These are phyloP conservation scores for Silvanus unidentatus DNA, from an alignment of 2,888 invertebrate species.

Conservation along the genomic window DNA sequence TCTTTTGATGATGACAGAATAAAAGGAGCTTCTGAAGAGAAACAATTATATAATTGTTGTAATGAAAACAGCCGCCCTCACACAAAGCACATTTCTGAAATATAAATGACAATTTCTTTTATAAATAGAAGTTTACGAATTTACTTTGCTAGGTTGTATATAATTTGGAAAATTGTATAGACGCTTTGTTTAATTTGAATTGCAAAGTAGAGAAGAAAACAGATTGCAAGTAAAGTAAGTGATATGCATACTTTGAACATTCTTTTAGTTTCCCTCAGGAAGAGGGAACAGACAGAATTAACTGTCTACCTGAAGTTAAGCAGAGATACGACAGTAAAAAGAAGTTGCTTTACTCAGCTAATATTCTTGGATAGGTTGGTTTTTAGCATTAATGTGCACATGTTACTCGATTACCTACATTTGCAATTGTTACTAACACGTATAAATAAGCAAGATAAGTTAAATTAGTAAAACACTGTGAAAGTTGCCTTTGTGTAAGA, in stretches of 20 bases:
- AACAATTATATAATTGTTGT: slow-evolving; percentile 1
- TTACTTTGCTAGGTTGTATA: slow-evolving; percentile 16
- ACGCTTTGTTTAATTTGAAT: slow-evolving; percentile 22
- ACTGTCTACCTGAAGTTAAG: too few species aligned
- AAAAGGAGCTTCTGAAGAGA: too few species aligned
- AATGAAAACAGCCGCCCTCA: slow-evolving; percentile 11
- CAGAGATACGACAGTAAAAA: too few species aligned
- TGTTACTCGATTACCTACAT: background rate
- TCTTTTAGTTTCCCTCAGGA: background rate
- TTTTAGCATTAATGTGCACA: too few species aligned
- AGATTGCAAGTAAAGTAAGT: slow-evolving; percentile 22
- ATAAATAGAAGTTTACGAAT: slow-evolving; percentile 11
- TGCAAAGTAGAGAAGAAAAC: slow-evolving; percentile 22
- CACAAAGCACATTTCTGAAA: too few species aligned
- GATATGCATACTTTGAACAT: slow-evolving; percentile 12
- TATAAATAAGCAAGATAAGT: background rate
- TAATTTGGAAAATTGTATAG: slow-evolving; percentile 19
- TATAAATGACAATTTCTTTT: slow-evolving; percentile 6
- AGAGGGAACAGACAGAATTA: too few species aligned
- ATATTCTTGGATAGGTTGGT: too few species aligned
- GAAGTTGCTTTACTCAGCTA: too few species aligned
- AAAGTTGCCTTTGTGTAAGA: too few species aligned
- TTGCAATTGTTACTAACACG: background rate
- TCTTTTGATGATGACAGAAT: too few species aligned
- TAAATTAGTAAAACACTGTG: too few species aligned